A percentile compares a stretch with the other conserved stretches of the same genome.
Evolutionary conservation across 1,140 invertebrate genomes (phyloP).

Genomic region (Liolophura sinensis): DNA sequence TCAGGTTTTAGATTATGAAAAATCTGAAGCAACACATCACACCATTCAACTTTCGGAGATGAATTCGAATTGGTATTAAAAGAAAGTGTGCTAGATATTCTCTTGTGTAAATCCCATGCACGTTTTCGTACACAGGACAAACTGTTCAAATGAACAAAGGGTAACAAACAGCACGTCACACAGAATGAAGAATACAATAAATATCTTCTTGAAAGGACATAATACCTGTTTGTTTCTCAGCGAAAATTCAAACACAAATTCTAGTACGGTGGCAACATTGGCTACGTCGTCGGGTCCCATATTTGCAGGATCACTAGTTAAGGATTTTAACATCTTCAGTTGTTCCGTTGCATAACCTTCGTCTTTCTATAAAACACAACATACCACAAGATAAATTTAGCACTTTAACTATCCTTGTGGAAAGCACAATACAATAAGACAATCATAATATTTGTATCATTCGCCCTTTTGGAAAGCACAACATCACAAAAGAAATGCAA

Average conservation of each 20-base stretch:
- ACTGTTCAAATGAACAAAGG: neutral
- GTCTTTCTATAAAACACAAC: constrained; percentile 16
- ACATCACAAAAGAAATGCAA: constrained; percentile 6
- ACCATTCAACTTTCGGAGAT: neutral
- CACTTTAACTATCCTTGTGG: neutral
- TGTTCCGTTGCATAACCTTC: constrained; percentile 17
- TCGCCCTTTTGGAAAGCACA: constrained; percentile 7
- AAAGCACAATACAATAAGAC: constrained; percentile 11
- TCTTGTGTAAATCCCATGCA: too few species aligned
- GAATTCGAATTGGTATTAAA: neutral
- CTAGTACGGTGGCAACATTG: constrained; percentile 27
- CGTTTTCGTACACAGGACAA: neutral
- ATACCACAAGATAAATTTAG: neutral
- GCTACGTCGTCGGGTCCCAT: constrained; percentile 24
- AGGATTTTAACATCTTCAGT: constrained; percentile 17
- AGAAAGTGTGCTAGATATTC: too few species aligned
- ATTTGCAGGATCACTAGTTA: constrained; percentile 21
- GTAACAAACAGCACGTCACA: too few species aligned
- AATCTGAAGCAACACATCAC: neutral
- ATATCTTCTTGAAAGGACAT: too few species aligned
- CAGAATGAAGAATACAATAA: too few species aligned
- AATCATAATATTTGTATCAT: constrained; percentile 13
- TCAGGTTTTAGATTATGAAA: neutral
- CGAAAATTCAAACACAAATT: constrained; percentile 25
- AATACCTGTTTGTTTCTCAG: constrained; percentile 23